Conservation (phyloP, 1,140 invertebrate species). For the Drosophila nigrodunni region DNA sequence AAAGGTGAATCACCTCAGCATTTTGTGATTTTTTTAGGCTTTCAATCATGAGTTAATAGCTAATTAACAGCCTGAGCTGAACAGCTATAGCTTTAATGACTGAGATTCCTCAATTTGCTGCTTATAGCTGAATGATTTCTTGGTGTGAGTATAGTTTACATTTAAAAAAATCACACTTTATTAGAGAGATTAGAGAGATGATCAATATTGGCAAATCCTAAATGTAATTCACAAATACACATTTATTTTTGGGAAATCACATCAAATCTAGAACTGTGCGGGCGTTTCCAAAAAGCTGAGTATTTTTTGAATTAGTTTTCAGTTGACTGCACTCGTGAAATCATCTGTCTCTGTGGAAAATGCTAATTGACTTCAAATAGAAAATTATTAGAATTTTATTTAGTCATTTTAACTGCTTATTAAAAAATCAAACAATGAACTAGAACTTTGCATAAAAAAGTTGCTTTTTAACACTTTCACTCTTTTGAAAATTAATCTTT, state of each 20-base stretch:
- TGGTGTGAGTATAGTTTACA: constrained; percentile 2
- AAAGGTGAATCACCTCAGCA: not conserved
- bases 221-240: constrained; percentile 24
- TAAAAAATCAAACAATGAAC: too few relatives aligned
- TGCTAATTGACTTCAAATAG: not conserved
- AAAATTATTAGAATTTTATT: too few relatives aligned
- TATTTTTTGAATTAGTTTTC: constrained; percentile 22
- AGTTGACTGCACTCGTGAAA: constrained; percentile 23
- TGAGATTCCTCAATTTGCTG: constrained; percentile 2
- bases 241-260: constrained; percentile 16
- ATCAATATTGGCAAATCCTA: constrained; percentile 3
- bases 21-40: constrained; percentile 23
- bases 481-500: too few relatives aligned
- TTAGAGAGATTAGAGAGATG: not conserved
- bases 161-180: constrained; percentile 18
- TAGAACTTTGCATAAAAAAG: too few relatives aligned
- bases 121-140: constrained; percentile 2
- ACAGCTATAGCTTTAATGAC: constrained; percentile 41
- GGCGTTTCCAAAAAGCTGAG: not conserved
- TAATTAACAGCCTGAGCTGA: constrained; percentile 35
- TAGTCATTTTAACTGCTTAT: too few relatives aligned
- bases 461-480: too few relatives aligned
- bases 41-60: constrained; percentile 43
- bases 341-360: constrained; percentile 4
- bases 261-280: constrained; percentile 6